phyloP scores from a whole-genome alignment of 53 echinoderm and acorn worm species.

The Mesocentrotus franciscanus region DNA sequence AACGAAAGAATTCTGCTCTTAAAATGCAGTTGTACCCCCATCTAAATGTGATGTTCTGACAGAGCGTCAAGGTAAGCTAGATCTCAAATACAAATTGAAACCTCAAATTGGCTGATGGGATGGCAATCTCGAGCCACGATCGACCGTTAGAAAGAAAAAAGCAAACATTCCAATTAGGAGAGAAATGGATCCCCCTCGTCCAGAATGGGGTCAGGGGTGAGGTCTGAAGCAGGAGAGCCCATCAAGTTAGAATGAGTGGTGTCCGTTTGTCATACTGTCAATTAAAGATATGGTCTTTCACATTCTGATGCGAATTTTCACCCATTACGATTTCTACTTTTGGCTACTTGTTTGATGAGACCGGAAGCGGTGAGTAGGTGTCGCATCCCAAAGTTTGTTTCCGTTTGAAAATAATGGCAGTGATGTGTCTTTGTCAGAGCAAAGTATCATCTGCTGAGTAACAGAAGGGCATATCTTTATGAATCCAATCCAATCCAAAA shows the following conservation, averaged over 20 bases:
- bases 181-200: slow-evolving; percentile 24
- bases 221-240: background rate
- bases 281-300: background rate
- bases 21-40: background rate
- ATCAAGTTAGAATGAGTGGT: background rate
- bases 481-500: no score
- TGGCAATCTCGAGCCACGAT: background rate
- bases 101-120: slow-evolving; percentile 31
- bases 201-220: slow-evolving; percentile 4
- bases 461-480: no score
- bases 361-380: slow-evolving; percentile 13
- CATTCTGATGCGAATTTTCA: background rate
- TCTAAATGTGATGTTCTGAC: background rate
- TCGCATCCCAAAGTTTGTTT: background rate
- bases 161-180: slow-evolving; percentile 5
- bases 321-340: background rate
- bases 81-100: slow-evolving; percentile 2
- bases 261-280: slow-evolving; percentile 15
- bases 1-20: background rate
- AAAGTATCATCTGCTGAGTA: no score
- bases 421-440: background rate
- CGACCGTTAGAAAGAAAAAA: background rate
- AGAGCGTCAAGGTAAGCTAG: background rate
- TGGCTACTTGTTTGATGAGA: background rate
- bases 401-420: background rate